Percentiles rank a stretch among this genome's conserved stretches.
phyloP scores from a whole-genome alignment of 1,140 invertebrate genomes.

The Panagrolaimus sp. region DNA sequence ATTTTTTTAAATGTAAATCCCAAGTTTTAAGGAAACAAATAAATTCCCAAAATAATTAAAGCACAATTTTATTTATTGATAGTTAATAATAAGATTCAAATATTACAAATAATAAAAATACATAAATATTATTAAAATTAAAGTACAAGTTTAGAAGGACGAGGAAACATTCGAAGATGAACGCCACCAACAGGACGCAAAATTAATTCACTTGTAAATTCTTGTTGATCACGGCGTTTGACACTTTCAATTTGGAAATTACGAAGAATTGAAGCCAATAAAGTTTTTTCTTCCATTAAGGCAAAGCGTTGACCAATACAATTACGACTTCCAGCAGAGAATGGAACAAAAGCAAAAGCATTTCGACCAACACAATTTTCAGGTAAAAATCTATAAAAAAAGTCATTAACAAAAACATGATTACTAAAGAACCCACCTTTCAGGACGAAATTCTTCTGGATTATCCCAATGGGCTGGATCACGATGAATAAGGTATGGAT shows the following conservation, averaged over 20 bases:
- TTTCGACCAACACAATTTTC: conserved; percentile 66
- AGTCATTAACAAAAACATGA: background rate
- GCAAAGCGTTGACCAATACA: conserved; percentile 63
- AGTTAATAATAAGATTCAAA: too few relatives aligned
- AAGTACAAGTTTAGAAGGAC: too few relatives aligned
- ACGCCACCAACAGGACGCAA: conserved; percentile 60
- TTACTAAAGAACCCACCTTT: conserved; percentile 72
- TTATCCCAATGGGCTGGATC: conserved; percentile 69
- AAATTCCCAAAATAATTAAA: too few relatives aligned
- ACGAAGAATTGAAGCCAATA: conserved; percentile 34
- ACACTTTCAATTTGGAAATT: conserved; percentile 40
- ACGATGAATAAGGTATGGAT: conserved; percentile 71
- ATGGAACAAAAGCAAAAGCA: conserved; percentile 61
- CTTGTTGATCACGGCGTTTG: conserved; percentile 58
- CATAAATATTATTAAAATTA: too few relatives aligned
- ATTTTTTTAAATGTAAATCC: too few relatives aligned
- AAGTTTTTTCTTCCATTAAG: conserved; percentile 60
- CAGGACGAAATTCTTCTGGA: conserved; percentile 79
- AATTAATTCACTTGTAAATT: conserved; percentile 59
- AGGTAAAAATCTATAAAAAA: conserved; percentile 20
- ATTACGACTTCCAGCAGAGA: conserved; percentile 61
- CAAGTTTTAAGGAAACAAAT: too few relatives aligned
- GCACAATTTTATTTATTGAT: too few relatives aligned
- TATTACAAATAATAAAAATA: too few relatives aligned
- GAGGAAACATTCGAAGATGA: conserved; percentile 59